These are phyloP conservation scores for Oikopleura dioica DNA, from an alignment of 23 tunicate genomes.

Conservation along the genomic window DNA sequence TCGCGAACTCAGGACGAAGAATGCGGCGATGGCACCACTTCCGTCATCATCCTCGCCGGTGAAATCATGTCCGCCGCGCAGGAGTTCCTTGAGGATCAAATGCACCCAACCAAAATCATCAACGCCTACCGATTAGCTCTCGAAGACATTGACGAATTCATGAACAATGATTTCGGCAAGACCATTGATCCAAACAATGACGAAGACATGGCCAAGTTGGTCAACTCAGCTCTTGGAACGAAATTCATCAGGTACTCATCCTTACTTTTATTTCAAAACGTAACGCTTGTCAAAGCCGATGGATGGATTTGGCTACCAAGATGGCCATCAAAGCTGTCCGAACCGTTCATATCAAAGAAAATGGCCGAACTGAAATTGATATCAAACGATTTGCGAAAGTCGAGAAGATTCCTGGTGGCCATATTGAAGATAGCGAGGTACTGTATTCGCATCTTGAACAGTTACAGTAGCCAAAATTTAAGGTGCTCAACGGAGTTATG, in stretches of 20 bases:
- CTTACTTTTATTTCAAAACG: no score
- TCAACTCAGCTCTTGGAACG: slow-evolving; percentile 66
- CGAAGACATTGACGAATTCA: slow-evolving; percentile 56
- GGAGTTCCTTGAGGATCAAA: slow-evolving; percentile 62
- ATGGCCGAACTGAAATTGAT: slow-evolving; percentile 61
- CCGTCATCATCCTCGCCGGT: slow-evolving; percentile 84
- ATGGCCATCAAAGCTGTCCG: slow-evolving; percentile 86
- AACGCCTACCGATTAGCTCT: slow-evolving; percentile 73
- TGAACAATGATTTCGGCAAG: slow-evolving; percentile 25
- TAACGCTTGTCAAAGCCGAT: no score
- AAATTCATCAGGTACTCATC: slow-evolving; percentile 82
- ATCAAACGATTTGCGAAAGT: slow-evolving; percentile 92
- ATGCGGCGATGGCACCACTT: slow-evolving; percentile 94
- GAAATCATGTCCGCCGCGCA: slow-evolving; percentile 84
- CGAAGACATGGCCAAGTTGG: slow-evolving; percentile 53
- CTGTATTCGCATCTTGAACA: slow-evolving; percentile 8
- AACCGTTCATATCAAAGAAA: slow-evolving; percentile 45
- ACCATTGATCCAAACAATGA: slow-evolving; percentile 32
- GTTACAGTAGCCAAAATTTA: slow-evolving; percentile 47
- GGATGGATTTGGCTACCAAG: slow-evolving; percentile 68
- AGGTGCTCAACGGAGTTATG: slow-evolving; percentile 89
- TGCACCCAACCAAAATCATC: slow-evolving; percentile 91
- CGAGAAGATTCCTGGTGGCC: slow-evolving; percentile 39
- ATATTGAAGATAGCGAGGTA: no score
- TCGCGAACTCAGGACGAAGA: slow-evolving; percentile 98